A percentile compares a stretch with the other conserved stretches of the same genome.
Evolutionary conservation across 1,140 invertebrate genomes (phyloP).

Genomic region (Drosophila mayri): DNA sequence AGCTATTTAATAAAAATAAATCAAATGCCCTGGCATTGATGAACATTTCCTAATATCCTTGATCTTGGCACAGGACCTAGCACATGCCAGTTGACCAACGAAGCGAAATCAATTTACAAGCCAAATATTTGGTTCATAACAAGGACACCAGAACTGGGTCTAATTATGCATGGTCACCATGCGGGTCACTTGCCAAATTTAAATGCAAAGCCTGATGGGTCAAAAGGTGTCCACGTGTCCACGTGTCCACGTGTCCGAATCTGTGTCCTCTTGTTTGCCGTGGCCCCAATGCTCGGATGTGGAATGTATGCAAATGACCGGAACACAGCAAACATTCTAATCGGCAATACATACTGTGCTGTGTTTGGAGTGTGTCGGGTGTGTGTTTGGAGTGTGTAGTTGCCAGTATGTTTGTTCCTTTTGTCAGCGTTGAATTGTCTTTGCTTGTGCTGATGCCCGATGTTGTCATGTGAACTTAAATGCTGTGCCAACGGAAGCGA

Average conservation of each 20-base stretch:
- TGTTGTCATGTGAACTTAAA: constrained; percentile 23
- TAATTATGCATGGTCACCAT: constrained; percentile 62
- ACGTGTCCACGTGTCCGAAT: constrained; percentile 51
- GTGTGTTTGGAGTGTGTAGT: not conserved
- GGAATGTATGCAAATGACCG: constrained; percentile 41
- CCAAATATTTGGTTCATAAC: constrained; percentile 50
- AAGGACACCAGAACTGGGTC: constrained; percentile 34
- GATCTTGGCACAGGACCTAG: constrained; percentile 14
- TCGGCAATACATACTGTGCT: constrained; percentile 36
- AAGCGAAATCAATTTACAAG: constrained; percentile 44
- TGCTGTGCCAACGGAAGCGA: constrained; percentile 9
- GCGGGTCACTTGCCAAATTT: constrained; percentile 55
- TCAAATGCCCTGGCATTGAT: not conserved
- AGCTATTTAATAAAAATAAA: too few relatives aligned
- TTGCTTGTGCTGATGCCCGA: constrained; percentile 9
- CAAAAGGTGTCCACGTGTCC: constrained; percentile 50
- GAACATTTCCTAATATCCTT: not conserved
- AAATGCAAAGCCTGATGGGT: constrained; percentile 55
- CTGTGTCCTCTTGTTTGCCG: constrained; percentile 9
- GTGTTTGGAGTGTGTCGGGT: not conserved
- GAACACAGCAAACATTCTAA: constrained; percentile 56
- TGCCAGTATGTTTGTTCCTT: constrained; percentile 23
- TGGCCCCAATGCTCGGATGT: constrained; percentile 5
- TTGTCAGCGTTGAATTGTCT: constrained; percentile 23
- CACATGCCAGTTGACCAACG: not conserved